These are phyloP conservation scores for Argya squamiceps DNA, from an alignment of 2,797 vertebrate genomes.

Conservation along the genomic window DNA sequence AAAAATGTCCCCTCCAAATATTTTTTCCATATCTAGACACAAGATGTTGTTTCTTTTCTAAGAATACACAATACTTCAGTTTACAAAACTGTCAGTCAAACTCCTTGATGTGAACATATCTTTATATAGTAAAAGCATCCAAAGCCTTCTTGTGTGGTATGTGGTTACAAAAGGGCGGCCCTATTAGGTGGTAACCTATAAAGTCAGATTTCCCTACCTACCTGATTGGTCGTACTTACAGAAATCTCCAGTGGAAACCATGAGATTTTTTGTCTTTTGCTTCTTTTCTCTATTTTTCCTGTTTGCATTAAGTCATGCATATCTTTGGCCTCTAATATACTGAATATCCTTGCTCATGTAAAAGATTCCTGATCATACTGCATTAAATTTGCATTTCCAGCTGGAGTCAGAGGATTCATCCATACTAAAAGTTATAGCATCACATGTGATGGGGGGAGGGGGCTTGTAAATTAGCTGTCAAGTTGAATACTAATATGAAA, in stretches of 20 bases:
- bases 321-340: not conserved
- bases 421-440: not conserved
- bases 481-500: constrained; percentile 26
- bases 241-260: not conserved
- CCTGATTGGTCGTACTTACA: not conserved
- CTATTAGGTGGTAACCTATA: constrained; percentile 8
- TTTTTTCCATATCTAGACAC: constrained; percentile 73
- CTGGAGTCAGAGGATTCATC: not conserved
- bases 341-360: not conserved
- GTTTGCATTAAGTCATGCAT: not conserved
- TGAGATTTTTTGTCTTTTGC: not conserved
- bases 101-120: constrained; percentile 58
- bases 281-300: not conserved
- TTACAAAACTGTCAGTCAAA: constrained; percentile 69
- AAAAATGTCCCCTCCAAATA: constrained; percentile 64
- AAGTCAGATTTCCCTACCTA: constrained; percentile 27
- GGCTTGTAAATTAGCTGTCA: constrained; percentile 65
- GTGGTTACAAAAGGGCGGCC: not conserved
- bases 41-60: constrained; percentile 66
- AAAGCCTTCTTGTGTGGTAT: constrained; percentile 15
- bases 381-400: not conserved
- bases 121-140: constrained; percentile 77
- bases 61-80: constrained; percentile 70
- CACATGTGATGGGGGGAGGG: not conserved
- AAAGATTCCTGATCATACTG: not conserved